Evolutionary conservation across 2,888 invertebrate genomes (phyloP).

Genomic region (Ditula angustiorana): DNA sequence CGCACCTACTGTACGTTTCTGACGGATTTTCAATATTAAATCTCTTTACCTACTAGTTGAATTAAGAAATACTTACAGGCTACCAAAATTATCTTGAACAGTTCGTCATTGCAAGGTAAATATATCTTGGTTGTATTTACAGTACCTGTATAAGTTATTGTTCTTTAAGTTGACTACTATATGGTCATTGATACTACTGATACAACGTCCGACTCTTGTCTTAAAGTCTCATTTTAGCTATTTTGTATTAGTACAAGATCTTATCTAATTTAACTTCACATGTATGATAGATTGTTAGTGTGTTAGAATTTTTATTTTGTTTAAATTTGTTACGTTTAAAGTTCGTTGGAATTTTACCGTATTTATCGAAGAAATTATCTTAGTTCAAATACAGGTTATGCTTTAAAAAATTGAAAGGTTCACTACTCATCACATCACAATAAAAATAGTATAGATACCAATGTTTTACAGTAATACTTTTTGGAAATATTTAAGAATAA

Average conservation of each 20-base stretch:
- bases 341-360: neutral
- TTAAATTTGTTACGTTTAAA: neutral
- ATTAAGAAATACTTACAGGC: no score
- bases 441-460: neutral
- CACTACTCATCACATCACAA: slow-evolving; percentile 4
- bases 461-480: neutral
- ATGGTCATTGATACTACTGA: no score
- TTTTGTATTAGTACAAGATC: neutral
- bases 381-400: neutral
- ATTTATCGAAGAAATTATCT: neutral
- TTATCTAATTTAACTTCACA: neutral
- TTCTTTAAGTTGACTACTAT: no score
- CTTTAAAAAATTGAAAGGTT: neutral
- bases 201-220: neutral
- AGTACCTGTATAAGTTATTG: no score
- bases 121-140: no score
- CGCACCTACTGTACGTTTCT: no score
- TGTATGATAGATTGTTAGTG: neutral
- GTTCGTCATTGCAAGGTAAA: no score
- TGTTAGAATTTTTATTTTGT: neutral
- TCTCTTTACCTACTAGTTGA: no score
- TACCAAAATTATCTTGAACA: no score
- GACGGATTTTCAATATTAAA: no score
- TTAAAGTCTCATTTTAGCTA: neutral
- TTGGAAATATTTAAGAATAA: neutral